Percentiles rank a stretch among this genome's conserved stretches.
Conservation (phyloP, 1,140 invertebrate genomes). For the Drosophila rhopaloa region DNA sequence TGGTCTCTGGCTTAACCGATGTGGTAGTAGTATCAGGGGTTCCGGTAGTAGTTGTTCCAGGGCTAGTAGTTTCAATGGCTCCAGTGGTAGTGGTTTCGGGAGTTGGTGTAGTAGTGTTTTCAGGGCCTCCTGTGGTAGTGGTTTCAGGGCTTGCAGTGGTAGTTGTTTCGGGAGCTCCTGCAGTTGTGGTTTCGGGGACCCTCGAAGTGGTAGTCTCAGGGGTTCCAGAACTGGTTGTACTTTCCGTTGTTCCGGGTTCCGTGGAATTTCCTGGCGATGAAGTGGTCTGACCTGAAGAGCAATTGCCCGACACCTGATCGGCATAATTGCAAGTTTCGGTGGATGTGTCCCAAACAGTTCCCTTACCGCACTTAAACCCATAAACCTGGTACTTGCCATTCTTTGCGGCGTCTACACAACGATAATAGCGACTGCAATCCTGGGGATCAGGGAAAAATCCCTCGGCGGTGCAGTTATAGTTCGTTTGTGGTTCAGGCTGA, state of each 20-base stretch:
- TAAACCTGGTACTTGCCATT: conserved; percentile 86
- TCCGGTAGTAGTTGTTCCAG: conserved; percentile 2
- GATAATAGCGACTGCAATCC: conserved; percentile 89
- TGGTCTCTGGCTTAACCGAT: conserved; percentile 21
- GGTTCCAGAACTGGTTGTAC: conserved; percentile 13
- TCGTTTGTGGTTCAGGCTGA: conserved; percentile 42
- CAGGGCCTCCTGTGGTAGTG: conserved; percentile 57
- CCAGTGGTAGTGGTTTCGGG: conserved; percentile 39
- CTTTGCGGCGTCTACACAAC: conserved; percentile 87
- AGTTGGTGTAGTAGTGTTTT: background rate
- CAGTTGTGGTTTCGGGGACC: conserved; percentile 63
- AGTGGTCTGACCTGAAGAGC: conserved; percentile 65
- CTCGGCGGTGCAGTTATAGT: conserved; percentile 64
- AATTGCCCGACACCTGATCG: conserved; percentile 70
- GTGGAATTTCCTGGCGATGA: conserved; percentile 21
- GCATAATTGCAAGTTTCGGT: conserved; percentile 87
- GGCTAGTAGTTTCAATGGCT: conserved; percentile 50
- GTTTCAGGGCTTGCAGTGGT: conserved; percentile 33
- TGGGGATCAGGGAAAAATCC: conserved; percentile 74
- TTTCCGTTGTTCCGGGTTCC: conserved; percentile 7
- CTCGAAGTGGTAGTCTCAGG: conserved; percentile 33
- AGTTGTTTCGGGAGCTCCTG: conserved; percentile 44
- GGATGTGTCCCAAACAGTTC: conserved; percentile 88
- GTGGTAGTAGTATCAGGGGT: conserved; percentile 5
- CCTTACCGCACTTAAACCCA: conserved; percentile 87